Evolutionary conservation across 2,113 vertebrate genomes (phyloP).

Genomic region (Agapornis roseicollis): DNA sequence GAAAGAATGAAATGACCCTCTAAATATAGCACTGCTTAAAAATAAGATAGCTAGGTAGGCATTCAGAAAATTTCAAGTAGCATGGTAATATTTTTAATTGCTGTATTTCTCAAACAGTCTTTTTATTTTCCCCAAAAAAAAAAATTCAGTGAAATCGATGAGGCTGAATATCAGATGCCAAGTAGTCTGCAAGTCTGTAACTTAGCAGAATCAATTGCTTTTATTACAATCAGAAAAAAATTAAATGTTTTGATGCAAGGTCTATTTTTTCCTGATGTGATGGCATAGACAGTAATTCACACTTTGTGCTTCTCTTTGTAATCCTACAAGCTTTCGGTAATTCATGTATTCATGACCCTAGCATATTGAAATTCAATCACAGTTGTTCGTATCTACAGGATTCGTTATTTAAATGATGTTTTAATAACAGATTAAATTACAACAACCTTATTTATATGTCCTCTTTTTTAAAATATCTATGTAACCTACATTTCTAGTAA

Average conservation of each 20-base stretch:
- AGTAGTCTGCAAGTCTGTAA: background rate
- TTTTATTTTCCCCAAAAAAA: background rate
- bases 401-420: background rate
- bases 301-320: background rate
- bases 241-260: background rate
- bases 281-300: background rate
- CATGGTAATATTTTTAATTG: background rate
- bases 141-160: background rate
- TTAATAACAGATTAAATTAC: background rate
- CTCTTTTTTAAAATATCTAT: background rate
- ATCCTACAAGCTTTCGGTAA: background rate
- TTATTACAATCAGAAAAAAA: background rate
- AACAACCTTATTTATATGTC: background rate
- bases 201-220: background rate
- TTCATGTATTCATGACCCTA: background rate
- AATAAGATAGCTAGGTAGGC: constrained; percentile 2
- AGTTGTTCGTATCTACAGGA: background rate
- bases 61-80: constrained; percentile 12
- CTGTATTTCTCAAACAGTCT: background rate
- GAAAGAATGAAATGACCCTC: constrained; percentile 35
- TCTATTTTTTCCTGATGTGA: background rate
- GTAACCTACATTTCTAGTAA: background rate
- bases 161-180: background rate
- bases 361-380: background rate
- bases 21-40: constrained; percentile 35